Evolutionary conservation across 2,888 invertebrate species (phyloP).

Genomic region (Entomobrya proxima): DNA sequence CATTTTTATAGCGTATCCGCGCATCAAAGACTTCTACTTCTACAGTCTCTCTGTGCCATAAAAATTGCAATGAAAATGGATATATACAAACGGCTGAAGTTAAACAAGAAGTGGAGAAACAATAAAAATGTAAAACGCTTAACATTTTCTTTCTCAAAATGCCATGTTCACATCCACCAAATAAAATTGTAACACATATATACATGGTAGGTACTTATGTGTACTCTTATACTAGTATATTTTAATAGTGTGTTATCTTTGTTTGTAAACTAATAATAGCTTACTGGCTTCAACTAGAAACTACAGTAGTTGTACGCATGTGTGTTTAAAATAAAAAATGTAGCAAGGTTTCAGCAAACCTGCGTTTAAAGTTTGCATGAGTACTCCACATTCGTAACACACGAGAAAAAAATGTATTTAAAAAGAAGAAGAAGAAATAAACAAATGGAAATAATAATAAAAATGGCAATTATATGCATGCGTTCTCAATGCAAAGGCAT

Average conservation of each 20-base stretch:
- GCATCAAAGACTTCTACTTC: background rate
- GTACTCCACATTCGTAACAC: background rate
- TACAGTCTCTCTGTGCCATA: background rate
- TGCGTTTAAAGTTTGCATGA: background rate
- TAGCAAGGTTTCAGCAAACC: constrained; percentile 6
- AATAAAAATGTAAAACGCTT: constrained; percentile 4
- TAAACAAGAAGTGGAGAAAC: background rate
- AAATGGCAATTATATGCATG: constrained; percentile 63
- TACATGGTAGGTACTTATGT: too few relatives aligned
- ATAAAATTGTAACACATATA: background rate
- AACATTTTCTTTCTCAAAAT: background rate
- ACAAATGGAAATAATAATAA: constrained; percentile 31
- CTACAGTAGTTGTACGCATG: background rate
- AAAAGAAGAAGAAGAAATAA: constrained; percentile 9
- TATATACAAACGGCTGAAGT: background rate
- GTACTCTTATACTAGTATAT: background rate
- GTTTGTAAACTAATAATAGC: background rate
- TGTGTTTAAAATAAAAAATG: constrained; percentile 6
- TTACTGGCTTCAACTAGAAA: background rate
- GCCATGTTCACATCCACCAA: constrained; percentile 6
- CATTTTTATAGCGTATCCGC: constrained; percentile 33
- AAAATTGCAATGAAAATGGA: constrained; percentile 9
- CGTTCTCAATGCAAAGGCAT: constrained; percentile 48
- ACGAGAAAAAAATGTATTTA: background rate
- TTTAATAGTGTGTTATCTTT: background rate